These are phyloP conservation scores for Enteromius radiatus DNA, from an alignment of 2,797 vertebrate species.

Conservation along the genomic window DNA sequence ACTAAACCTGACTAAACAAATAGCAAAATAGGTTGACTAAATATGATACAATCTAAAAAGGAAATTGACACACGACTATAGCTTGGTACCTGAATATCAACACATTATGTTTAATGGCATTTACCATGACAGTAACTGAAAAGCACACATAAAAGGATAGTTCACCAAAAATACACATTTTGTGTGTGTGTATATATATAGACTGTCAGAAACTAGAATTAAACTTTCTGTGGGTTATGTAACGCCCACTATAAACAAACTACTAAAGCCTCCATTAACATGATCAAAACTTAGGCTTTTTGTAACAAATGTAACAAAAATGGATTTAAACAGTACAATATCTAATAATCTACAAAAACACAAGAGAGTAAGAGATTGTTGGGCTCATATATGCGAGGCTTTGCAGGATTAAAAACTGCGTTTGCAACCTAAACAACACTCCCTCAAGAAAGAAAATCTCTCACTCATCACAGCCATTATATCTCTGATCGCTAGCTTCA, in stretches of 20 bases:
- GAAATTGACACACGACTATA: not conserved
- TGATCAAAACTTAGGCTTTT: no score
- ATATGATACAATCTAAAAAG: not conserved
- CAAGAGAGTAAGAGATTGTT: not conserved
- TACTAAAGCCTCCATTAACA: no score
- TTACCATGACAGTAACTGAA: not conserved
- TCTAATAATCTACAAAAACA: not conserved
- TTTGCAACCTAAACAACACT: not conserved
- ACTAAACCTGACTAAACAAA: not conserved
- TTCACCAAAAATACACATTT: not conserved
- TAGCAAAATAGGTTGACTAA: no score
- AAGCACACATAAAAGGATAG: not conserved
- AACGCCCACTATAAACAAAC: no score
- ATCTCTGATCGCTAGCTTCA: constrained; percentile 16
- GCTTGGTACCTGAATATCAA: not conserved
- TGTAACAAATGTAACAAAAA: no score
- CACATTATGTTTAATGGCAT: not conserved
- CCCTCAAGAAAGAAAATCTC: not conserved
- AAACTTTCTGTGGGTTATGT: no score
- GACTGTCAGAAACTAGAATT: not conserved
- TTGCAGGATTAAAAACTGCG: not conserved
- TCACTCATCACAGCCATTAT: constrained; percentile 26
- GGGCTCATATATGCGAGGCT: not conserved
- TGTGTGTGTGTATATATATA: no score
- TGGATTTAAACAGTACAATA: not conserved